These are phyloP conservation scores for Drosophila diplacantha DNA, from an alignment of 2,888 invertebrate species.

Conservation along the genomic window DNA sequence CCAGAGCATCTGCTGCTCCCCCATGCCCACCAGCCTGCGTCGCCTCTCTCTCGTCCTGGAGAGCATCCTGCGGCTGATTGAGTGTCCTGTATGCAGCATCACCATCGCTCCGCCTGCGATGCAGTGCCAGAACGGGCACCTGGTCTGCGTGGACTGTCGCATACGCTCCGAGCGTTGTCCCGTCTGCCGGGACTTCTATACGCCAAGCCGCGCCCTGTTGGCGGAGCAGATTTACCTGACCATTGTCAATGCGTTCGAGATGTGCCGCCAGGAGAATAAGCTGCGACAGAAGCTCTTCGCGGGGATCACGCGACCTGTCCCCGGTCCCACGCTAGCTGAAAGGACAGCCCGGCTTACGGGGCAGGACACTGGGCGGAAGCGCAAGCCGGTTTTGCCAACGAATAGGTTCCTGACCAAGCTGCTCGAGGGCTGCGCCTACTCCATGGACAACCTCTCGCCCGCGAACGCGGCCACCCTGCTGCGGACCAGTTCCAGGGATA, in stretches of 20 bases:
- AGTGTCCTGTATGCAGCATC: slow-evolving; percentile 83
- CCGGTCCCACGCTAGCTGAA: slow-evolving; percentile 3
- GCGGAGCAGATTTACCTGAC: slow-evolving; percentile 80
- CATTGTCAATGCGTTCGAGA: slow-evolving; percentile 79
- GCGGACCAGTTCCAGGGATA: slow-evolving; percentile 29
- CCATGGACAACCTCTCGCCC: slow-evolving; percentile 78
- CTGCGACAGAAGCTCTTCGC: slow-evolving; percentile 70
- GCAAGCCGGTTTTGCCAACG: slow-evolving; percentile 68
- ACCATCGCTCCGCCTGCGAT: slow-evolving; percentile 82
- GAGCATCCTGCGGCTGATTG: slow-evolving; percentile 79
- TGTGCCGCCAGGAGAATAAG: slow-evolving; percentile 77
- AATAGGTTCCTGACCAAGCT: slow-evolving; percentile 79
- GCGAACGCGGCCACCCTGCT: slow-evolving; percentile 50
- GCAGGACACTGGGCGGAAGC: slow-evolving; percentile 41
- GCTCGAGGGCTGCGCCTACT: slow-evolving; percentile 78
- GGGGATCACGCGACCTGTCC: slow-evolving; percentile 28
- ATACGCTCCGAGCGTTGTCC: slow-evolving; percentile 82
- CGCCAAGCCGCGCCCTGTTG: slow-evolving; percentile 79
- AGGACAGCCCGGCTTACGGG: slow-evolving; percentile 10
- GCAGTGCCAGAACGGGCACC: slow-evolving; percentile 83
- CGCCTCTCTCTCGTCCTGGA: slow-evolving; percentile 79
- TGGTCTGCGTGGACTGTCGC: slow-evolving; percentile 82
- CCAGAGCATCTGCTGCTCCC: slow-evolving; percentile 79
- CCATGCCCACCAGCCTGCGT: slow-evolving; percentile 80
- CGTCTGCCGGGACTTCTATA: slow-evolving; percentile 81